Conservation (phyloP, 2,888 invertebrate genomes). For the Eupsilia transversa region DNA sequence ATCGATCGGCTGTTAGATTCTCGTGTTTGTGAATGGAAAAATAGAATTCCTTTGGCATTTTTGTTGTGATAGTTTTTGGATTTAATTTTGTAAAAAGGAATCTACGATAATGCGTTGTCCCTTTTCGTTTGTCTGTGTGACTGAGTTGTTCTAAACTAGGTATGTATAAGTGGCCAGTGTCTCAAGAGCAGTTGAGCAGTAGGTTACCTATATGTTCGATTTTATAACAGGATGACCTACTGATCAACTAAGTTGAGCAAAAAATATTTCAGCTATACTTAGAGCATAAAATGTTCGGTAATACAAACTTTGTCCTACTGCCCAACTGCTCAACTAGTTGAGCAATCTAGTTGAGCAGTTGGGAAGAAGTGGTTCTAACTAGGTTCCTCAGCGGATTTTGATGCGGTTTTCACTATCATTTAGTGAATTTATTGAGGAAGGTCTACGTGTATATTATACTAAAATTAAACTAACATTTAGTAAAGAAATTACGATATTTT, state of each 20-base stretch:
- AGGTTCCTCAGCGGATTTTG: too few species aligned
- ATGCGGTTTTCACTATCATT: not conserved
- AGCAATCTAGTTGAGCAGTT: too few species aligned
- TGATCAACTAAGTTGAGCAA: too few species aligned
- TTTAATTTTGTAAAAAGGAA: conserved; percentile 1
- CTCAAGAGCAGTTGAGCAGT: too few species aligned
- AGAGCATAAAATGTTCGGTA: too few species aligned
- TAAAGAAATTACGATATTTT: not conserved
- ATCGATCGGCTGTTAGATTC: conserved; percentile 73
- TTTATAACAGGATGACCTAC: too few species aligned
- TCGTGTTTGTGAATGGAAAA: conserved; percentile 58
- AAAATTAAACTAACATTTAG: not conserved
- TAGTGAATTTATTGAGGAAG: not conserved
- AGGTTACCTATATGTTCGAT: too few species aligned
- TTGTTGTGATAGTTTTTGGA: conserved; percentile 12
- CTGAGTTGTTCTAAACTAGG: not conserved
- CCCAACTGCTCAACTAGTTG: too few species aligned
- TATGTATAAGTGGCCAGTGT: too few species aligned
- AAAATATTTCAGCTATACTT: too few species aligned
- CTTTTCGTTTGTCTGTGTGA: not conserved
- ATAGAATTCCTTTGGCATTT: conserved; percentile 38
- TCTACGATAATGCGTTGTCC: not conserved
- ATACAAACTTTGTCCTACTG: too few species aligned
- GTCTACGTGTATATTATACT: not conserved
- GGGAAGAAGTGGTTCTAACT: too few species aligned